phyloP scores from a whole-genome alignment of 2,888 invertebrate species.

The Anarsia innoxiella region DNA sequence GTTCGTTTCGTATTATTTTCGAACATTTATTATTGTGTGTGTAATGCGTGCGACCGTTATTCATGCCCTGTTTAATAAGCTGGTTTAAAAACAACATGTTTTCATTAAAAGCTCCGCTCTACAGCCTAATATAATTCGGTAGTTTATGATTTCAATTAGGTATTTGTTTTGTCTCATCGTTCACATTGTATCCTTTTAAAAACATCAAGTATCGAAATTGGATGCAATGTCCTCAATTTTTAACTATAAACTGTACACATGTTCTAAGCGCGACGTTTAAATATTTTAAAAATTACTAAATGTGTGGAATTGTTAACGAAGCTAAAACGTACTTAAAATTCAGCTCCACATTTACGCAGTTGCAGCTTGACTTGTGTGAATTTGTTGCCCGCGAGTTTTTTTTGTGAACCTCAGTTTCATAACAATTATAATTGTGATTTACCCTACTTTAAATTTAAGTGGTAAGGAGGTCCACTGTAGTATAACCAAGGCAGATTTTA shows the following conservation, averaged over 20 bases:
- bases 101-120: conserved; percentile 48
- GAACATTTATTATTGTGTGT: conserved; percentile 61
- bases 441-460: too few species aligned
- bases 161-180: too few species aligned
- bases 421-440: neutral
- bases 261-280: too few species aligned
- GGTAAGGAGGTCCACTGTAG: too few species aligned
- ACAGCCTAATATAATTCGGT: conserved; percentile 15
- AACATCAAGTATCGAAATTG: too few species aligned
- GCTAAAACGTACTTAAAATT: conserved; percentile 42
- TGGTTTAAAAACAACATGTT: conserved; percentile 71
- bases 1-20: conserved; percentile 67
- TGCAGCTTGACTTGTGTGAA: conserved; percentile 23
- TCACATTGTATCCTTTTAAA: too few species aligned
- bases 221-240: too few species aligned
- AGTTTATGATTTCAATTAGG: conserved; percentile 14
- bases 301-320: conserved; percentile 49
- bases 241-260: too few species aligned
- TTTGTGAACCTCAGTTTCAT: conserved; percentile 2
- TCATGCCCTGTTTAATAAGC: conserved; percentile 69
- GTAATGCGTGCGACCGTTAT: conserved; percentile 61
- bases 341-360: conserved; percentile 44
- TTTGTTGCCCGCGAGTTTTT: conserved; percentile 12
- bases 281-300: conserved; percentile 22
- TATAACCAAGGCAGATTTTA: too few species aligned